Conservation (phyloP, 2,797 vertebrate genomes). For the Xenops minutus region DNA sequence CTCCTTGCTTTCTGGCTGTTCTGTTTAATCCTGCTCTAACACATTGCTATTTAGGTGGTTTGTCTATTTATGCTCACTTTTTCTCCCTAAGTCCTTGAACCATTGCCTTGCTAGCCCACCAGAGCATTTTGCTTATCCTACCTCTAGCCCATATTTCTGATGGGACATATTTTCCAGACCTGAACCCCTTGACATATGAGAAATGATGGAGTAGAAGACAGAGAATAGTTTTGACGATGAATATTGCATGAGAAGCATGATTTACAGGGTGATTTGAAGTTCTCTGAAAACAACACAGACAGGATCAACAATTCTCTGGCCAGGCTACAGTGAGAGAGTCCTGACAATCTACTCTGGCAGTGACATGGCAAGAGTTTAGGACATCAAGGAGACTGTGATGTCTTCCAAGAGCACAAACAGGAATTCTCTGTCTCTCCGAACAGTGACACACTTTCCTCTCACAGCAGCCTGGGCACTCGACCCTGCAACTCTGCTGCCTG, state of each 20-base stretch:
- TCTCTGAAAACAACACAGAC: neutral
- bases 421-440: neutral
- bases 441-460: rapidly evolving
- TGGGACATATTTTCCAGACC: neutral
- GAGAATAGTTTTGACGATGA: neutral
- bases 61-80: neutral
- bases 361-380: neutral
- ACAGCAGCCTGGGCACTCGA: neutral
- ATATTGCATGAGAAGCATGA: neutral
- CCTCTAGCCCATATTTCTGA: neutral
- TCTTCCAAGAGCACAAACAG: neutral
- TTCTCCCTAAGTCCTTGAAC: neutral
- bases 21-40: neutral
- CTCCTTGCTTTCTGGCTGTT: neutral
- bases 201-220: neutral
- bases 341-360: neutral
- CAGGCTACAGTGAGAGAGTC: neutral
- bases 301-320: neutral
- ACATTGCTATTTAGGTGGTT: neutral
- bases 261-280: neutral
- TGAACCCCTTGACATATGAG: neutral
- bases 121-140: neutral
- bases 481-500: neutral
- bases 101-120: neutral
- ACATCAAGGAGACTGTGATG: neutral